Base-by-base conservation (phyloP, 92 coral and sea anemone genomes). In the Palythoa heliodiscus region DNA sequence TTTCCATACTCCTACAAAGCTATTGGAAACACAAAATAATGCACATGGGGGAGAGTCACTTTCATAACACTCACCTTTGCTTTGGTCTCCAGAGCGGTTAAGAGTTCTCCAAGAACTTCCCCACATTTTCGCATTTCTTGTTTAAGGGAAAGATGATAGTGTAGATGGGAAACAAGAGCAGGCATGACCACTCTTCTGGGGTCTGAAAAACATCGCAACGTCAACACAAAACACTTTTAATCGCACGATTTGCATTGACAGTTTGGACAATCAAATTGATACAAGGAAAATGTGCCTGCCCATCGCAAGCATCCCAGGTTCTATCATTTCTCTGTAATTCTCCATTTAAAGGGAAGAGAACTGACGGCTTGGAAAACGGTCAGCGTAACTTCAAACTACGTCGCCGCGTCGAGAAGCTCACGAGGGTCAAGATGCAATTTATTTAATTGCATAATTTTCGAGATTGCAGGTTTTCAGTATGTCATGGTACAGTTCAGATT, bases 101-200 rank as follows among this genome's bases (percentile, higher is more conserved):
- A 85, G 70, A 96, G 88, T 71, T 92, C 88, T 71, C 98, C 99
- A 24, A 96, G 93, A 22, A 93, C 91, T 57, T 93, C 98, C 1
- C 98, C 99, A 66, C 99, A 96, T 14, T 92, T 90, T 87, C 90
- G 95, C 98, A 96, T 92, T 74, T 96, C 99, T 82, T 94, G 94
- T 61, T 96, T 94, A 68, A 91, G 98, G 11, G 90, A 78, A 67
- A 96, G 87, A 71, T 95, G 98, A 77, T 89, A 87, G 39, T 96
- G 98, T 75, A 96, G 87, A 82, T 91, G 90, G 68, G 89, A 55
- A 77, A 96, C 94, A 10, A 96, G 89, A 52, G 93, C 77, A 5
- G 99, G 99, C 91, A 96, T 63, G 47, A 96, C 70, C 43, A 92
- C 89, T 60, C 79, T 82, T 52, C 99, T 82, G 11, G 99, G 90